These are phyloP conservation scores for Halcyon chelicuti DNA, from an alignment of 2,797 vertebrate genomes.

Conservation along the genomic window DNA sequence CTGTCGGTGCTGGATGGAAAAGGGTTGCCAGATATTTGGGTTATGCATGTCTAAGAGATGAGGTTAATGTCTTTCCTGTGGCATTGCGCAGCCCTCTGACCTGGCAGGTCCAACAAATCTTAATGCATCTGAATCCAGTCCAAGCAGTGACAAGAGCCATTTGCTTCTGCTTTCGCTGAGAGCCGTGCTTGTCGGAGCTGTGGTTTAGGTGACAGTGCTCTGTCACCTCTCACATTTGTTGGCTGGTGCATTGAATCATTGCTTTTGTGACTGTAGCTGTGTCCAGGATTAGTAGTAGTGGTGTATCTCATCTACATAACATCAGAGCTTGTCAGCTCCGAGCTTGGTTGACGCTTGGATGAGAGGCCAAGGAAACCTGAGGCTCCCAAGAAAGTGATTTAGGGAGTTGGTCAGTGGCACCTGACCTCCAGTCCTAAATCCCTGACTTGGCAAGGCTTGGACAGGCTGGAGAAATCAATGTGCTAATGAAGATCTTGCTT, in stretches of 20 bases:
- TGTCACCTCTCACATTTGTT: background rate
- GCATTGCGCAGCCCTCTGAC: background rate
- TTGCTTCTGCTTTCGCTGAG: background rate
- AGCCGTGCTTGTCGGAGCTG: accelerated
- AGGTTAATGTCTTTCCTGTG: background rate
- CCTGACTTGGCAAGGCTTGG: background rate
- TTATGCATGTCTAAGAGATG: background rate
- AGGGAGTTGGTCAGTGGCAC: background rate
- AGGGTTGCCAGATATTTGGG: background rate
- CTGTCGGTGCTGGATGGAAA: background rate
- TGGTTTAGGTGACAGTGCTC: background rate
- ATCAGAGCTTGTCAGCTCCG: background rate
- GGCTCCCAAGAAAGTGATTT: background rate
- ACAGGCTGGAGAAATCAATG: background rate
- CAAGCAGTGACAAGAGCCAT: background rate
- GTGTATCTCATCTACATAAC: accelerated
- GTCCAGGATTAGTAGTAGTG: background rate
- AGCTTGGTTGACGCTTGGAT: background rate
- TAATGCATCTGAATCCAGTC: background rate
- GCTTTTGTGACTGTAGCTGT: background rate
- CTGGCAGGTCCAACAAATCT: background rate
- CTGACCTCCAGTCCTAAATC: background rate
- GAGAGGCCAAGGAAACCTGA: constrained; percentile 27
- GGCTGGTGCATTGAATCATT: background rate
- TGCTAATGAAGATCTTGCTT: background rate